These are phyloP conservation scores for Sesia bembeciformis DNA, from an alignment of 2,888 invertebrate genomes.

Conservation along the genomic window DNA sequence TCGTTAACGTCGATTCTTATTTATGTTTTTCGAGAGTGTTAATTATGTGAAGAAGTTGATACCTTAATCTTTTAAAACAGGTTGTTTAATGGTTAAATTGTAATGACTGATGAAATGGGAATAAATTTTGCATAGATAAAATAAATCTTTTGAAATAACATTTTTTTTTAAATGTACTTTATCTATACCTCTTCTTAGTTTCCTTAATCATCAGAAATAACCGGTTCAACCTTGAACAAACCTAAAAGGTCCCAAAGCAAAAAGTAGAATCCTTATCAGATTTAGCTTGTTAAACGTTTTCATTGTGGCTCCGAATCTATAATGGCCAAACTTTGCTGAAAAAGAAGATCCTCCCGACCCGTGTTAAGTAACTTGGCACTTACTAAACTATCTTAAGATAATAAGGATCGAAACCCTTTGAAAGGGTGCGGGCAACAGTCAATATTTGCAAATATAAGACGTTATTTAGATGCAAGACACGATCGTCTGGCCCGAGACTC, in stretches of 20 bases:
- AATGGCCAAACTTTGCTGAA: conserved; percentile 18
- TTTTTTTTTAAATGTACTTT: no score
- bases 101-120: no score
- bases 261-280: not conserved
- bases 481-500: conserved; percentile 47
- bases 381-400: conserved; percentile 60
- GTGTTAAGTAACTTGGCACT: conserved; percentile 46
- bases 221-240: not conserved
- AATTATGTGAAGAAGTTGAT: no score
- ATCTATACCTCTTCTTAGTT: no score
- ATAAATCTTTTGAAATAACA: no score
- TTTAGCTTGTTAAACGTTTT: not conserved
- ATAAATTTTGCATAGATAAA: no score
- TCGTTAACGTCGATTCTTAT: no score
- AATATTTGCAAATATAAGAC: conserved; percentile 73
- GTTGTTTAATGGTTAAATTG: no score
- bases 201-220: no score
- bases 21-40: no score
- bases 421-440: conserved; percentile 62
- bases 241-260: not conserved
- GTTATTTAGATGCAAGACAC: conserved; percentile 71
- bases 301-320: not conserved
- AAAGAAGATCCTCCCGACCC: conserved; percentile 18
- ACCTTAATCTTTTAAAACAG: no score
- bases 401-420: conserved; percentile 53